Percentiles rank a stretch among this genome's conserved stretches.
These are phyloP conservation scores for Agelastica alni DNA, from an alignment of 2,888 invertebrate species.

Conservation along the genomic window DNA sequence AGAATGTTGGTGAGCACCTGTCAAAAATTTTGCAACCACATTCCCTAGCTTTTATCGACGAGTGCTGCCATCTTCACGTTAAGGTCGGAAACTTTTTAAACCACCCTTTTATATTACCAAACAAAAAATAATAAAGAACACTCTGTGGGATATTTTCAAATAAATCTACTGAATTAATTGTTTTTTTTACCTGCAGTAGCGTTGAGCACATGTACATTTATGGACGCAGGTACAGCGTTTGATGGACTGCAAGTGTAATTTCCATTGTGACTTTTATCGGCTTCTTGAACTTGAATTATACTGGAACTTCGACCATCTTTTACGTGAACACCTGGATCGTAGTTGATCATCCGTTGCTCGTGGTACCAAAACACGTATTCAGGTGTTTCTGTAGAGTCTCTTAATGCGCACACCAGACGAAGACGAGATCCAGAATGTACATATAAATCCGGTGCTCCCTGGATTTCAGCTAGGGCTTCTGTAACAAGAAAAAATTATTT, in stretches of 20 bases:
- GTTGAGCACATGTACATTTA: conserved; percentile 72
- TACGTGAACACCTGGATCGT: conserved; percentile 63
- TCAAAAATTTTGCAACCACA: too few species aligned
- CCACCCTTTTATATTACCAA: too few species aligned
- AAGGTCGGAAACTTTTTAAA: too few species aligned
- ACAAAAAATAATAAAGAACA: too few species aligned
- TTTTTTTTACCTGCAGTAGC: conserved; percentile 60
- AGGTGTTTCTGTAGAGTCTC: conserved; percentile 63
- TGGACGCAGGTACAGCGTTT: conserved; percentile 68
- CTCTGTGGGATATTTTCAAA: too few species aligned
- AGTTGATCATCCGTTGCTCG: conserved; percentile 66
- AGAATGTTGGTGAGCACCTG: too few species aligned
- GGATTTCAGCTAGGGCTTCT: conserved; percentile 64
- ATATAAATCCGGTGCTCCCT: conserved; percentile 65
- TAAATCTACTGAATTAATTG: too few species aligned
- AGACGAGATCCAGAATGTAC: conserved; percentile 64
- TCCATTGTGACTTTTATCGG: conserved; percentile 65
- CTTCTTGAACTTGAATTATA: conserved; percentile 70
- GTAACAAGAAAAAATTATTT: conserved; percentile 47
- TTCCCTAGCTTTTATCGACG: too few species aligned
- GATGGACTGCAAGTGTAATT: conserved; percentile 74
- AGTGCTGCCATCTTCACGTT: too few species aligned
- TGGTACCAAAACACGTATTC: conserved; percentile 67
- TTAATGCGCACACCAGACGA: conserved; percentile 62
- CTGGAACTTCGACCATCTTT: conserved; percentile 65